Base-by-base conservation (phyloP, 2,797 vertebrate genomes). In the Fundulus diaphanus region DNA sequence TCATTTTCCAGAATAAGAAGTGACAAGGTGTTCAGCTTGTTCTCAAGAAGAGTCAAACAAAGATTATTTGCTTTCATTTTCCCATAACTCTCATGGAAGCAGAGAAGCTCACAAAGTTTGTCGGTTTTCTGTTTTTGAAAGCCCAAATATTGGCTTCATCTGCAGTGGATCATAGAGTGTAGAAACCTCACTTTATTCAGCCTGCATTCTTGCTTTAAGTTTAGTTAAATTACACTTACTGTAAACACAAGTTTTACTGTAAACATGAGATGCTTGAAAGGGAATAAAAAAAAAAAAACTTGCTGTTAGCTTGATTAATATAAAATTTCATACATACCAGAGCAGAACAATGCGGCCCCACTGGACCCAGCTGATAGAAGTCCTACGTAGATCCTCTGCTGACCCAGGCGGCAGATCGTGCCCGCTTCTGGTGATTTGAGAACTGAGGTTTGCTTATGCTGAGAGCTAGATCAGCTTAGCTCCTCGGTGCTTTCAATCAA, bases 251-350 rank as follows among this genome's bases (percentile, higher is more conserved):
- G 3, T 66, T 49, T 68, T 49, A 35, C 18, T 16, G 8, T 31
- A 24, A 35, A 3, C 13, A 37, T 37, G n/a, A 51, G 7, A 1
- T 20, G 5, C 8, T 31, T n/a, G 13, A 70, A 6, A 22, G n/a
- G 31, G 5, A 69, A 35, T 15, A 3, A 6, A 8, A 70, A 3
- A 6, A 8, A 70, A 70, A 15, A 8, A 49, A 37, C 33, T 13
- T 7, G 24, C 22, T 24, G 48, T 33, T 22, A 33, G 18, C 27
- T 12, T 72, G 37, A 29, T 42, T 22, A 22, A 44, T 31, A 27
- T 29, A 44, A 72, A 57, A 24, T 46, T 42, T 44, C 27, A 29
- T 40, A 44, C 93, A 81, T 94, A 95, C 93, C 94, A 80, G 86
- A 87, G 78, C 78, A 87, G 86, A 74, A 69, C 84, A 87, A 66